phyloP scores from a whole-genome alignment of 2,113 vertebrate genomes.

The Alces alces region DNA sequence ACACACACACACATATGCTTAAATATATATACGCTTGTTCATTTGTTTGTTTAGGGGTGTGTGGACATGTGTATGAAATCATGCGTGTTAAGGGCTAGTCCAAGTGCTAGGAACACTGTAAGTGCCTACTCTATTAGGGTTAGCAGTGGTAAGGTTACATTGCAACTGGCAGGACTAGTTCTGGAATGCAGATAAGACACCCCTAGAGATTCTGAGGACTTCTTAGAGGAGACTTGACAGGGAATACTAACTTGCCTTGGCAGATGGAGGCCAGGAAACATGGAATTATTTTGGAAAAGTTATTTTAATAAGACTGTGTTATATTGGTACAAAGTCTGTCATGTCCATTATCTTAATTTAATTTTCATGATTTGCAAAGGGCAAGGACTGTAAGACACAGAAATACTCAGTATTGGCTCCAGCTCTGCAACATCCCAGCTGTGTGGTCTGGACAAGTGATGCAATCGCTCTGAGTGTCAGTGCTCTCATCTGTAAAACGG shows the following conservation, averaged over 20 bases:
- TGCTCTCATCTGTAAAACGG: background rate
- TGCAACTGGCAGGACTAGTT: background rate
- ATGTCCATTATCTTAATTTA: background rate
- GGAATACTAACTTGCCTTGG: background rate
- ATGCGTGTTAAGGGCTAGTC: background rate
- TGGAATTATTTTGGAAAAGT: background rate
- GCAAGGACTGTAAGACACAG: background rate
- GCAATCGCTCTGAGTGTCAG: background rate
- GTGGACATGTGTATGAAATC: background rate
- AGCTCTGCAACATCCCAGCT: background rate
- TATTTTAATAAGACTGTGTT: slow-evolving; percentile 18
- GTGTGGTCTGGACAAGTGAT: background rate
- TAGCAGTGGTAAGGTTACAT: background rate
- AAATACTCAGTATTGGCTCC: background rate
- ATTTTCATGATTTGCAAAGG: background rate
- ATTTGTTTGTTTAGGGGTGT: background rate
- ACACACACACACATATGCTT: background rate
- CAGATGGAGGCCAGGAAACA: background rate
- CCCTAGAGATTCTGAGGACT: background rate
- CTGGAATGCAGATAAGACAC: background rate
- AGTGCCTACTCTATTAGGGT: background rate
- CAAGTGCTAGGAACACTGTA: background rate
- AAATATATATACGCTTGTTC: background rate
- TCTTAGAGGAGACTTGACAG: background rate
- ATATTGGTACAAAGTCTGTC: background rate